Conservation (phyloP, 2,888 invertebrate species). For the Limnephilus lunatus region DNA sequence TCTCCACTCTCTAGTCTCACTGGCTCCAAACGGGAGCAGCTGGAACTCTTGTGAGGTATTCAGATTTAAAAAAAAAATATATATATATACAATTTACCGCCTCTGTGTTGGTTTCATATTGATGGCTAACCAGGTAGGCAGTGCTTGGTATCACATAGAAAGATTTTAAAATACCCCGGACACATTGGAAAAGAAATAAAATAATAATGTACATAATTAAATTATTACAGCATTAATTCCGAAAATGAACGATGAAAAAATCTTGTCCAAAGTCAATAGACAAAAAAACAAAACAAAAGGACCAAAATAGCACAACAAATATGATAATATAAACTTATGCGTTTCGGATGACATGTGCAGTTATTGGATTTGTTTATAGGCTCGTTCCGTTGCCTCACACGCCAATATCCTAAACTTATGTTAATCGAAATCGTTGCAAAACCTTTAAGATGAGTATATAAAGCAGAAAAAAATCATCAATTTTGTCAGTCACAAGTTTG, state of each 20-base stretch:
- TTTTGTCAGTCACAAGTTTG: not conserved
- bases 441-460: conserved; percentile 40
- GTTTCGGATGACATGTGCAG: not conserved
- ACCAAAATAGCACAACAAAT: not conserved
- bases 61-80: too few relatives aligned
- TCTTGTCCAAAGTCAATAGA: not conserved
- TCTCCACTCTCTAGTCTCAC: too few relatives aligned
- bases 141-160: too few relatives aligned
- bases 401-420: conserved; percentile 36
- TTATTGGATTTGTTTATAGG: not conserved
- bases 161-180: too few relatives aligned
- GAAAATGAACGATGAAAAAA: not conserved
- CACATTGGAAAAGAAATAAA: too few relatives aligned
- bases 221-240: too few relatives aligned
- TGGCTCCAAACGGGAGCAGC: too few relatives aligned
- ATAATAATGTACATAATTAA: too few relatives aligned
- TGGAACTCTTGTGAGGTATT: too few relatives aligned
- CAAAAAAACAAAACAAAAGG: not conserved
- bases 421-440: conserved; percentile 44
- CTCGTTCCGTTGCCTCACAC: not conserved
- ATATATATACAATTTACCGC: too few relatives aligned
- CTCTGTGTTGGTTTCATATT: too few relatives aligned
- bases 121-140: too few relatives aligned
- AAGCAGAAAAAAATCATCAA: not conserved
- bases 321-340: not conserved